phyloP scores from a whole-genome alignment of 2,113 vertebrate genomes.

The Jaculus jaculus region DNA sequence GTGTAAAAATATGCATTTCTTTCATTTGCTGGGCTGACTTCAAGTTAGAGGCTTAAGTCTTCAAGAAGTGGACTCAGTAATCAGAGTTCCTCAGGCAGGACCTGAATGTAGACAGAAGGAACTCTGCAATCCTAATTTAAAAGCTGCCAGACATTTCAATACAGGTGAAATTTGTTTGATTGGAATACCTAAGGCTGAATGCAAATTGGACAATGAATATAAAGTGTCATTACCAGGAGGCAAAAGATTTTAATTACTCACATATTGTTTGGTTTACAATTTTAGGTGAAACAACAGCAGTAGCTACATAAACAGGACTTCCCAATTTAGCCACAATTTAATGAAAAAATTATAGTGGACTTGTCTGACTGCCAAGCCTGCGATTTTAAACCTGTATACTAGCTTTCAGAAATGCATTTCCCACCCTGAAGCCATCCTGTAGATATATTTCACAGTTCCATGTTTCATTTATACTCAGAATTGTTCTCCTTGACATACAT shows the following conservation, averaged over 20 bases:
- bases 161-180: constrained; percentile 40
- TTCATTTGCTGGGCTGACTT: background rate
- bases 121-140: background rate
- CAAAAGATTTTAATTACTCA: constrained; percentile 46
- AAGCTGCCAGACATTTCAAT: constrained; percentile 29
- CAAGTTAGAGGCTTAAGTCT: constrained; percentile 18
- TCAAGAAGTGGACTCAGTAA: constrained; percentile 18
- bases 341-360: constrained; percentile 61
- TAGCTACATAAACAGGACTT: constrained; percentile 42
- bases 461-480: constrained; percentile 56
- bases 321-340: constrained; percentile 64
- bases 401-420: constrained; percentile 63
- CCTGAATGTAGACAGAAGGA: background rate
- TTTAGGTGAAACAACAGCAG: constrained; percentile 26
- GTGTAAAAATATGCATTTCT: constrained; percentile 23
- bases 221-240: constrained; percentile 47
- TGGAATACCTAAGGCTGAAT: constrained; percentile 7
- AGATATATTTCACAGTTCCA: constrained; percentile 50
- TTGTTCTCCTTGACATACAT: constrained; percentile 40
- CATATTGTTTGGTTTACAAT: constrained; percentile 46
- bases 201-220: background rate
- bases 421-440: constrained; percentile 73
- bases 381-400: constrained; percentile 57
- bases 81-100: constrained; percentile 38
- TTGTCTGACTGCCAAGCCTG: constrained; percentile 42